Conservation (phyloP, 2,888 invertebrate species). For the Agelastica alni region DNA sequence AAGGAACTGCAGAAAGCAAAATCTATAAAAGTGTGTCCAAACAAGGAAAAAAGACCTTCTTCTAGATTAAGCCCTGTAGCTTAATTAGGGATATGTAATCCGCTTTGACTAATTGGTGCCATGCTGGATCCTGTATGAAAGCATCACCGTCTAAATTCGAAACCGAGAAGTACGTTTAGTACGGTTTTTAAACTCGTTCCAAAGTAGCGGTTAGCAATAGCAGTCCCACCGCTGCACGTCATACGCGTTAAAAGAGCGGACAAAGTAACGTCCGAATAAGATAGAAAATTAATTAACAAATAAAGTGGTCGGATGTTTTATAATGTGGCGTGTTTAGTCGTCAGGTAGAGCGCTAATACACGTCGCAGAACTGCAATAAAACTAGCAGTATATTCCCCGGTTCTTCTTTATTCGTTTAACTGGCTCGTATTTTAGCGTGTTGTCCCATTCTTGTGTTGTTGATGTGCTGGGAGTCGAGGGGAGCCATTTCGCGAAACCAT, state of each 20-base stretch:
- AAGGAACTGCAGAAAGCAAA: too few relatives aligned
- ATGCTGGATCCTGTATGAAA: too few relatives aligned
- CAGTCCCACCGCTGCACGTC: conserved; percentile 1
- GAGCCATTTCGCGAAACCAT: conserved; percentile 49
- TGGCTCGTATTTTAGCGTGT: conserved; percentile 56
- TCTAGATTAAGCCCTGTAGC: too few relatives aligned
- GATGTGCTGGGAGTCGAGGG: conserved; percentile 54
- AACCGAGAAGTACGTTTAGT: neutral
- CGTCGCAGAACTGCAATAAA: conserved; percentile 54
- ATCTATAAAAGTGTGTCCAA: too few relatives aligned
- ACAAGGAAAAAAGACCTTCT: too few relatives aligned
- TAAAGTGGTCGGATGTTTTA: conserved; percentile 55
- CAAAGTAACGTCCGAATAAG: conserved; percentile 47
- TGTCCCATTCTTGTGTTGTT: conserved; percentile 55
- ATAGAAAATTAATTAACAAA: conserved; percentile 55
- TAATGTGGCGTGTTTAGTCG: conserved; percentile 51
- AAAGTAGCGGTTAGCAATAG: neutral
- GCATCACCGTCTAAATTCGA: neutral
- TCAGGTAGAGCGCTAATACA: conserved; percentile 55
- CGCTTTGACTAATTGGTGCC: too few relatives aligned
- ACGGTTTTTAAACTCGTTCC: too few relatives aligned
- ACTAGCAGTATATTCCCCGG: conserved; percentile 53
- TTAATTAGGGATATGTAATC: too few relatives aligned
- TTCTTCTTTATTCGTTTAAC: conserved; percentile 57
- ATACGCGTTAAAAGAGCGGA: conserved; percentile 25